Base-by-base conservation (phyloP, 2,797 vertebrate species). In the Siniperca undulata region DNA sequence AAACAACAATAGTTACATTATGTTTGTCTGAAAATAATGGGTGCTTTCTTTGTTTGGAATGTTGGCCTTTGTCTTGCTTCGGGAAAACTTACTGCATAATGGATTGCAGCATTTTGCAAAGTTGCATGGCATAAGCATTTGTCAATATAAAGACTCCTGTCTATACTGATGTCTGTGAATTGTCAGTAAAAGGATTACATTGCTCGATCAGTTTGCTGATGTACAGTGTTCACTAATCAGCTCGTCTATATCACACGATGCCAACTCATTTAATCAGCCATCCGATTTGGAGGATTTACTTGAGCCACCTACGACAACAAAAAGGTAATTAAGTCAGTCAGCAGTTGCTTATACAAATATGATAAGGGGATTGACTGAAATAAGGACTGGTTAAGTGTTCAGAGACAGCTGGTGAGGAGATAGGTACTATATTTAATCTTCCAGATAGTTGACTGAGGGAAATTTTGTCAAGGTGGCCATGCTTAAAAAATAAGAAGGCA, bases 1-100 rank as follows among this genome's bases (percentile, higher is more conserved):
- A 91, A 93, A 91, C 83, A 89, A 92, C 77, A 92, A 81, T 76
- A 88, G 74, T 81, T 81, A 78, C 88, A 83, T 93, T 93, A 88
- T 90, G 85, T 92, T 91, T 90, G 72, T 90, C 77, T 91, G 86
- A 92, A 92, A 93, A 92, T 93, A 89, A 89, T 89, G 87, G 77
- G n/a, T 82, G 83, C 78, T 91, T 87, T 88, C 71, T 89, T 87
- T 92, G 79, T 89, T 91, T 86, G 87, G 81, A 91, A 89, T 91
- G 87, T 92, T 85, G 77, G 84, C 78, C 81, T 88, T 82, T 88
- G 88, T 92, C 83, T 91, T 88, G 83, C 89, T 90, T 88, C 19
- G 13, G 64, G 38, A 82, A 84, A 88, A 84, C n/a, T 38, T 81
- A 79, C 74, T 85, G 87, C 87, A 83, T 88, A 82, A 82, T 81